These are phyloP conservation scores for Pomacea maculata DNA, from an alignment of 1,140 invertebrate genomes.

Conservation along the genomic window DNA sequence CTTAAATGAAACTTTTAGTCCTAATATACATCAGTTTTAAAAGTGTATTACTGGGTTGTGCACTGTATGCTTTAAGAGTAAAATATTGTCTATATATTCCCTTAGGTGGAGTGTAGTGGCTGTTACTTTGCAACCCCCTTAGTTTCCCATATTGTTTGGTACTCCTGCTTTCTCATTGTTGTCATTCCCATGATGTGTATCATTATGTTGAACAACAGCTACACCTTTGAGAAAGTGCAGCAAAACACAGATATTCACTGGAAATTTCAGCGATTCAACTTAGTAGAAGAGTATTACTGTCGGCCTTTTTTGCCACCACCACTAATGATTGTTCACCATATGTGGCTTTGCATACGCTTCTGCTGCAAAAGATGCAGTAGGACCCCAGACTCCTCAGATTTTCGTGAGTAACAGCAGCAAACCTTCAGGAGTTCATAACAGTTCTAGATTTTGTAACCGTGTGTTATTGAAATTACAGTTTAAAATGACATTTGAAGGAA, in stretches of 20 bases:
- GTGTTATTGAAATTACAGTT: no score
- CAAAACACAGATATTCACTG: conserved; percentile 63
- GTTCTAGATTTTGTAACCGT: no score
- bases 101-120: no score
- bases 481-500: no score
- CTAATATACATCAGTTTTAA: no score
- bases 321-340: conserved; percentile 61
- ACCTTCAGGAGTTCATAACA: not conserved
- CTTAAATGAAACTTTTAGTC: no score
- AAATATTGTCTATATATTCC: no score
- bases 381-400: conserved; percentile 15
- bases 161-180: not conserved
- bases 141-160: not conserved
- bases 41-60: no score
- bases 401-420: conserved; percentile 32
- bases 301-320: conserved; percentile 65
- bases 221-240: conserved; percentile 62
- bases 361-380: conserved; percentile 29
- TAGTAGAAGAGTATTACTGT: conserved; percentile 65
- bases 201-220: conserved; percentile 31
- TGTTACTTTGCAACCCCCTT: not conserved
- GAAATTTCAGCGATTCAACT: conserved; percentile 65
- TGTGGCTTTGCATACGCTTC: conserved; percentile 41
- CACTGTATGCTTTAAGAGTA: no score
- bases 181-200: not conserved